These are phyloP conservation scores for Apotomis capreana DNA, from an alignment of 2,888 invertebrate species.

Conservation along the genomic window DNA sequence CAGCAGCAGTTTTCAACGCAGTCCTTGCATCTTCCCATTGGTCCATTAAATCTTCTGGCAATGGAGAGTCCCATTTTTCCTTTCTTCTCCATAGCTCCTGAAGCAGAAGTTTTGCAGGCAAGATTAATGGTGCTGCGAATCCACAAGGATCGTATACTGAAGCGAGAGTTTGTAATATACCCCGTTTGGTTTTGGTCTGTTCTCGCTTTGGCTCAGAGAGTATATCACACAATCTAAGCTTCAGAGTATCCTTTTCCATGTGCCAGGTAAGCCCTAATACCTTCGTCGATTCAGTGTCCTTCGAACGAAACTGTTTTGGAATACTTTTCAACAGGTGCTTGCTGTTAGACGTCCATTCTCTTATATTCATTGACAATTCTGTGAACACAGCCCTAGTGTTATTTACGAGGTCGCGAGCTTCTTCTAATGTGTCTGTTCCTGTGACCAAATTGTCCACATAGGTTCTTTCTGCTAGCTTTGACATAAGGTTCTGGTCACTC, in stretches of 20 bases:
- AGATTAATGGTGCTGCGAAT: constrained; percentile 1
- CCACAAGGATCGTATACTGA: constrained; percentile 7
- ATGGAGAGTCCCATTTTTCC: not conserved
- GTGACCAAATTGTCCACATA: not conserved
- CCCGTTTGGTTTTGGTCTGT: no score
- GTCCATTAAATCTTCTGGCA: not conserved
- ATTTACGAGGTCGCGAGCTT: not conserved
- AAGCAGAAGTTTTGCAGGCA: not conserved
- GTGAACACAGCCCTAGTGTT: not conserved
- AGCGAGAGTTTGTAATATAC: no score
- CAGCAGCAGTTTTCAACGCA: not conserved
- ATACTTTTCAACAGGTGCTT: no score
- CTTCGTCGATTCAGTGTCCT: no score
- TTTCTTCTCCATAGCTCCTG: constrained; percentile 15
- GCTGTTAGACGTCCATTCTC: no score
- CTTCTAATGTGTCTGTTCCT: no score
- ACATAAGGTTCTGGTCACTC: not conserved
- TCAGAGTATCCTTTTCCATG: no score
- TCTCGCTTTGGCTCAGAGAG: no score
- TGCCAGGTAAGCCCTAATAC: no score
- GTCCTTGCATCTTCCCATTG: not conserved
- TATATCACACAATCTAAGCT: no score
- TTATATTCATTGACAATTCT: no score
- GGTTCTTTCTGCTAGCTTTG: not conserved
- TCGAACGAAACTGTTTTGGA: no score